Percentiles rank a stretch among this genome's conserved stretches.
phyloP scores from a whole-genome alignment of 1,140 invertebrate species.

The Bradysia coprophila region DNA sequence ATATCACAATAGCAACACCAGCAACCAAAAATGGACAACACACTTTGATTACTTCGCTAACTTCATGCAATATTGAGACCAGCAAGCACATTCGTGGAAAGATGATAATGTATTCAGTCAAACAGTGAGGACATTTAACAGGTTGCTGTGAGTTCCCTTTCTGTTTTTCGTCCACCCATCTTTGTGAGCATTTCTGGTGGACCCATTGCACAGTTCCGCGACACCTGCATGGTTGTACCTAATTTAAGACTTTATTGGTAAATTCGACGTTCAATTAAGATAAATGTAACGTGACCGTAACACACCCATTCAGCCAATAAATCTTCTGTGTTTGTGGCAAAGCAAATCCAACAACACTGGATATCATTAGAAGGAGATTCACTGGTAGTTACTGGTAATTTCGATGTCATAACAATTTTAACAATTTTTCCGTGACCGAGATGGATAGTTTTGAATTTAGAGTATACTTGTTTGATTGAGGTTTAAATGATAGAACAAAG shows the following conservation, averaged over 20 bases:
- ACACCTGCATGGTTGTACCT: slow-evolving; percentile 89
- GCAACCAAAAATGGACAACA: slow-evolving; percentile 87
- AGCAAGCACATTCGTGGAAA: slow-evolving; percentile 80
- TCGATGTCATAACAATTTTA: too few species aligned
- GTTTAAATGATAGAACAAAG: too few species aligned
- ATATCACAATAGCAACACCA: slow-evolving; percentile 75
- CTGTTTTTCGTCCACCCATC: slow-evolving; percentile 98
- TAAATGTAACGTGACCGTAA: too few species aligned
- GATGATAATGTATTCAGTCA: slow-evolving; percentile 85
- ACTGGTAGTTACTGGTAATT: too few species aligned
- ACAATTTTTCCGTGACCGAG: too few species aligned
- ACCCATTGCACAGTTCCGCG: slow-evolving; percentile 92
- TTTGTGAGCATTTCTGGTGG: slow-evolving; percentile 84
- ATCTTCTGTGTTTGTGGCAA: slow-evolving; percentile 91
- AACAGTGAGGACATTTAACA: slow-evolving; percentile 88
- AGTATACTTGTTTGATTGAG: too few species aligned
- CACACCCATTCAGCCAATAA: slow-evolving; percentile 64
- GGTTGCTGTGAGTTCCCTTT: slow-evolving; percentile 68
- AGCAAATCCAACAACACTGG: slow-evolving; percentile 89
- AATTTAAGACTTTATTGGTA: too few species aligned
- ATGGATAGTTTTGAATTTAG: too few species aligned
- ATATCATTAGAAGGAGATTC: too few species aligned
- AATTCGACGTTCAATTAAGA: too few species aligned
- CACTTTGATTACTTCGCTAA: slow-evolving; percentile 76
- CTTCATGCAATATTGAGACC: slow-evolving; percentile 66